Conservation (phyloP, 1,140 invertebrate genomes). For the Tetragonula clypearis region DNA sequence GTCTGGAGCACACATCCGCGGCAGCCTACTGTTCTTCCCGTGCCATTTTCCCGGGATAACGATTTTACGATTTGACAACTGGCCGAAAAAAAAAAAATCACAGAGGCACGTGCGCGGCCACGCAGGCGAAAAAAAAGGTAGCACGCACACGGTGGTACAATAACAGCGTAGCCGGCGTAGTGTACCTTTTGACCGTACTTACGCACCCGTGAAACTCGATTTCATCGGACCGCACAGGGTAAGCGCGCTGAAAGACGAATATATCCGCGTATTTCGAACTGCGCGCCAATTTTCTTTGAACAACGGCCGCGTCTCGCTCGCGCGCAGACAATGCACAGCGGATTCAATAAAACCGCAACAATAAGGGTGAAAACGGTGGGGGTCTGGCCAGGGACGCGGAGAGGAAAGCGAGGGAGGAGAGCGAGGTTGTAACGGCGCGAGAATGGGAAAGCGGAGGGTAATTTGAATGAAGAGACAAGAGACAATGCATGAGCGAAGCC, state of each 20-base stretch:
- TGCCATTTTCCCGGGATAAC: constrained; percentile 24
- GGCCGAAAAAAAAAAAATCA: background rate
- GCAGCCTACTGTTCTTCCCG: background rate
- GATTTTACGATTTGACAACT: constrained; percentile 22
- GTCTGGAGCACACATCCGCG: background rate
- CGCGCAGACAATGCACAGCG: constrained; percentile 75
- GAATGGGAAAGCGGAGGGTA: constrained; percentile 77
- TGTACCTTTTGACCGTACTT: constrained; percentile 60
- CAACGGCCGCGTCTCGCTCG: constrained; percentile 73
- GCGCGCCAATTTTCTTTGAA: constrained; percentile 77
- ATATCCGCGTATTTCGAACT: constrained; percentile 63
- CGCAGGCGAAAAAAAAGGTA: background rate
- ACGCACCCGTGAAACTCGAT: constrained; percentile 61
- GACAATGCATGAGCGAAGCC: constrained; percentile 78
- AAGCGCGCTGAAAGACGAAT: constrained; percentile 56
- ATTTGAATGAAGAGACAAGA: constrained; percentile 82
- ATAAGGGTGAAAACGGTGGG: constrained; percentile 75
- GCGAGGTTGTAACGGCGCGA: constrained; percentile 66
- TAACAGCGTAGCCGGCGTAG: constrained; percentile 1
- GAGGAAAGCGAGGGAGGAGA: constrained; percentile 21
- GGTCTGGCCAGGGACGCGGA: constrained; percentile 20
- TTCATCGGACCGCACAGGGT: constrained; percentile 39
- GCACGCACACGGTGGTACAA: background rate
- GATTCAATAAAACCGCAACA: constrained; percentile 82
- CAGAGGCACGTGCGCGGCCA: background rate